phyloP scores from a whole-genome alignment of 2,888 invertebrate genomes.

The Agriotes lineatus region DNA sequence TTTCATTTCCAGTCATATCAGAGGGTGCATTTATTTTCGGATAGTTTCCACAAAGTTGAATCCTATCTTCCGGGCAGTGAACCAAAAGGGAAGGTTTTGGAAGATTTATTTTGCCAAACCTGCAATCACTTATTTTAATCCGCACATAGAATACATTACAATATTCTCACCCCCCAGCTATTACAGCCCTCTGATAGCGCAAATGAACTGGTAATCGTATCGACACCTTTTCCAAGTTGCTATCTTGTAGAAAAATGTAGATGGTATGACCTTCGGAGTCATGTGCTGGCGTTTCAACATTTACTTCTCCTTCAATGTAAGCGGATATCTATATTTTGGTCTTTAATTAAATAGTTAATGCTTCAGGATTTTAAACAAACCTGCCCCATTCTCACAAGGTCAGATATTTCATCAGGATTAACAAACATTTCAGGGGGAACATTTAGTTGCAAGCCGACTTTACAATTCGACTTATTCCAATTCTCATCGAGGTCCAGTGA shows the following conservation, averaged over 20 bases:
- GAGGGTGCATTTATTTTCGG: slow-evolving; percentile 63
- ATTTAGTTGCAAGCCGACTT: slow-evolving; percentile 58
- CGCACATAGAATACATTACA: no score
- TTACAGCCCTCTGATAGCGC: slow-evolving; percentile 66
- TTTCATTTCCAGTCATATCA: slow-evolving; percentile 50
- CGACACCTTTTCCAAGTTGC: slow-evolving; percentile 56
- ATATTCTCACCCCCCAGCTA: slow-evolving; percentile 62
- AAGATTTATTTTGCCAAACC: slow-evolving; percentile 54
- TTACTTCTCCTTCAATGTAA: slow-evolving; percentile 61
- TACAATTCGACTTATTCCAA: slow-evolving; percentile 55
- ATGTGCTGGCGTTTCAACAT: slow-evolving; percentile 64
- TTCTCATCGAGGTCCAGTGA: slow-evolving; percentile 30
- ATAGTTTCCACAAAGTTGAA: slow-evolving; percentile 57
- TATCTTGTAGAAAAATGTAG: slow-evolving; percentile 59
- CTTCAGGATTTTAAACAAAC: no score
- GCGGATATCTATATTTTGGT: slow-evolving; percentile 59
- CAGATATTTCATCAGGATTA: slow-evolving; percentile 65
- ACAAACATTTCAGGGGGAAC: slow-evolving; percentile 64
- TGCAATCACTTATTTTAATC: no score
- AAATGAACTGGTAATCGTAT: slow-evolving; percentile 66
- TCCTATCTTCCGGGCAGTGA: slow-evolving; percentile 54
- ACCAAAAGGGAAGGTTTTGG: slow-evolving; percentile 61
- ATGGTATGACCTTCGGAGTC: slow-evolving; percentile 60
- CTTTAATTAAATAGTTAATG: no score
- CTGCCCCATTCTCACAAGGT: slow-evolving; percentile 59